Evolutionary conservation across 2,797 vertebrate genomes (phyloP).

Genomic region (Arvicola amphibius): DNA sequence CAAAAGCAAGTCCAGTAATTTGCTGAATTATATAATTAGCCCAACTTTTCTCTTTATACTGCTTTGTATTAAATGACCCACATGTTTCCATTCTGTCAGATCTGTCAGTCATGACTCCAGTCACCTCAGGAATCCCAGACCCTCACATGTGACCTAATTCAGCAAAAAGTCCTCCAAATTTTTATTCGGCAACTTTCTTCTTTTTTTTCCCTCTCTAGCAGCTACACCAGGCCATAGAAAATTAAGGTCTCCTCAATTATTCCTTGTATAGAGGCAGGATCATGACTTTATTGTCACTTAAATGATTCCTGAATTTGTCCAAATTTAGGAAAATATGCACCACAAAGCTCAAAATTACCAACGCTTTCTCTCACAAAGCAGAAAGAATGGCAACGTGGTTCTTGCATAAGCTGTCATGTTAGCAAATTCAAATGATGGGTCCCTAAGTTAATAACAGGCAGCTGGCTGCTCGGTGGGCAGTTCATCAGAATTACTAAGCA

Average conservation of each 20-base stretch:
- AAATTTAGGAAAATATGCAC: not conserved
- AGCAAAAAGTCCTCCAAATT: not conserved
- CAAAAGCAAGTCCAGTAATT: not conserved
- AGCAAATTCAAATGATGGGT: not conserved
- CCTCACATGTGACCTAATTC: not conserved
- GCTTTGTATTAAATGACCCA: not conserved
- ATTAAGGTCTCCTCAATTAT: conserved; percentile 18
- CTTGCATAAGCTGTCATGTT: not conserved
- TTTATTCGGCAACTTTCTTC: not conserved
- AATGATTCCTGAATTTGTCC: conserved; percentile 31
- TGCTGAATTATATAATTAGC: not conserved
- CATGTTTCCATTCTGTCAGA: not conserved
- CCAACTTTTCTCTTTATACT: not conserved
- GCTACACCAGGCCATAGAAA: not conserved
- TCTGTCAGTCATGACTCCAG: not conserved
- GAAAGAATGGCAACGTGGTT: not conserved
- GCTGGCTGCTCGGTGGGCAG: not conserved
- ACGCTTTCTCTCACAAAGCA: not conserved
- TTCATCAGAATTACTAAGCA: conserved; percentile 17
- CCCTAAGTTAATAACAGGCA: conserved; percentile 1
- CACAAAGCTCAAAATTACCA: not conserved
- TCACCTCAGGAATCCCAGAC: not conserved
- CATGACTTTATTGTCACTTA: not conserved
- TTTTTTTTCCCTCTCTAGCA: not conserved
- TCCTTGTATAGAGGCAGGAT: not conserved